phyloP scores from a whole-genome alignment of 2,797 vertebrate species.

The Novumbra hubbsi region DNA sequence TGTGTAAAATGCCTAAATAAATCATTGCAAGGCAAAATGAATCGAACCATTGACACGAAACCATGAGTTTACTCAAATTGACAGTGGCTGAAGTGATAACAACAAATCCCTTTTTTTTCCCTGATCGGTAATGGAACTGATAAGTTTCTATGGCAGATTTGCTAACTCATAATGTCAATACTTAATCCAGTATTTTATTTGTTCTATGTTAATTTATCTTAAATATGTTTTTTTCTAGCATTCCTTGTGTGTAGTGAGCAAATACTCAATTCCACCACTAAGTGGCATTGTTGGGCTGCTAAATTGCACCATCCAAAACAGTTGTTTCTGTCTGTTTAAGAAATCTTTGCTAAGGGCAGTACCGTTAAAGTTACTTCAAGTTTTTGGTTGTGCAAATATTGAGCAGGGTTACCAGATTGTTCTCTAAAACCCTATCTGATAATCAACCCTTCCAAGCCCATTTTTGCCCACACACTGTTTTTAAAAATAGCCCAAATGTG shows the following conservation, averaged over 20 bases:
- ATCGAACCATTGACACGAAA: background rate
- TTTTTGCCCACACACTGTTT: no score
- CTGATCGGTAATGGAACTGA: background rate
- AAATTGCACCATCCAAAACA: background rate
- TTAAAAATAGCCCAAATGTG: no score
- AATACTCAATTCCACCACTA: conserved; percentile 29
- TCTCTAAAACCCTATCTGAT: no score
- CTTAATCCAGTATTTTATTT: background rate
- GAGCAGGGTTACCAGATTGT: no score
- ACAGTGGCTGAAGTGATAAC: background rate
- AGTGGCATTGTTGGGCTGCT: conserved; percentile 44
- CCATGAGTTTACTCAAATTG: no score
- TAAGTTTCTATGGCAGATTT: background rate
- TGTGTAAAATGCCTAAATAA: background rate
- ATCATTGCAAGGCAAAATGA: background rate
- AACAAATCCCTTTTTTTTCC: background rate
- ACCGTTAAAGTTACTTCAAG: no score
- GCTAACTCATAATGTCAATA: background rate
- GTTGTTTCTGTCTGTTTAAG: background rate
- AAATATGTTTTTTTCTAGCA: background rate
- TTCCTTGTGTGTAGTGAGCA: conserved; percentile 10
- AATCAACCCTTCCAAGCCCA: no score
- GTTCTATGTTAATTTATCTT: background rate
- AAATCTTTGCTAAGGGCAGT: no score
- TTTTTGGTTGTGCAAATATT: no score